These are phyloP conservation scores for Neoscelio sp. DNA, from an alignment of 2,888 invertebrate genomes.

Conservation along the genomic window DNA sequence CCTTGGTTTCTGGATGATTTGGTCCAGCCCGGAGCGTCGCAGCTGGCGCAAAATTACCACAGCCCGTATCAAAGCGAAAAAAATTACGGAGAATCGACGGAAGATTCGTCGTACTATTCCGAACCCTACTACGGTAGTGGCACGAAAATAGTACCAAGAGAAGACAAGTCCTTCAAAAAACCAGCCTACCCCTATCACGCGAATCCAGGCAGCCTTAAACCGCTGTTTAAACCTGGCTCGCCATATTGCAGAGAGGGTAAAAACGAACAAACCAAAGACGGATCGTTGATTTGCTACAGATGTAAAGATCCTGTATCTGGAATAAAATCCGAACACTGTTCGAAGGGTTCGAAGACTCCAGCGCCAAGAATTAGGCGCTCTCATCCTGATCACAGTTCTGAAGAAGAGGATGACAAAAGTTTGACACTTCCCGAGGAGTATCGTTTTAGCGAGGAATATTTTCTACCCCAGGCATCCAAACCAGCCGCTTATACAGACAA, in stretches of 20 bases:
- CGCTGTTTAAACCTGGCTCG: slow-evolving; percentile 70
- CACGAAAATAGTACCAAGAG: slow-evolving; percentile 70
- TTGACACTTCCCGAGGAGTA: slow-evolving; percentile 82
- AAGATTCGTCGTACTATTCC: slow-evolving; percentile 39
- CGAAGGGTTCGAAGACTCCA: slow-evolving; percentile 83
- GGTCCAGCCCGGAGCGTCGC: slow-evolving; percentile 33
- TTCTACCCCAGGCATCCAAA: slow-evolving; percentile 78
- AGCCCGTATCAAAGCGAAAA: no score
- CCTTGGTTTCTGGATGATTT: slow-evolving; percentile 52
- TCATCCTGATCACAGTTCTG: slow-evolving; percentile 20
- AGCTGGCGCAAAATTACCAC: slow-evolving; percentile 35
- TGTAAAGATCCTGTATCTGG: slow-evolving; percentile 84
- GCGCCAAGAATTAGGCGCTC: slow-evolving; percentile 52
- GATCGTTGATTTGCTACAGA: slow-evolving; percentile 83
- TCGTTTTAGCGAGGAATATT: slow-evolving; percentile 80
- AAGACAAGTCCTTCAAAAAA: slow-evolving; percentile 75
- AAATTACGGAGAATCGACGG: slow-evolving; percentile 25
- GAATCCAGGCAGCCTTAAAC: slow-evolving; percentile 67
- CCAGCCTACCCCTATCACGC: slow-evolving; percentile 66
- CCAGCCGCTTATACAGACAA: slow-evolving; percentile 85
- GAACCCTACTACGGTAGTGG: slow-evolving; percentile 45
- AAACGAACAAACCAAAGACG: slow-evolving; percentile 40
- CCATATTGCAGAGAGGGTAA: slow-evolving; percentile 74
- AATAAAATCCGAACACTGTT: slow-evolving; percentile 85
- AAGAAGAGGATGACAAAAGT: slow-evolving; percentile 30